Percentiles rank a stretch among this genome's conserved stretches.
phyloP scores from a whole-genome alignment of 1,140 invertebrate species.

The Belonocnema kinseyi region DNA sequence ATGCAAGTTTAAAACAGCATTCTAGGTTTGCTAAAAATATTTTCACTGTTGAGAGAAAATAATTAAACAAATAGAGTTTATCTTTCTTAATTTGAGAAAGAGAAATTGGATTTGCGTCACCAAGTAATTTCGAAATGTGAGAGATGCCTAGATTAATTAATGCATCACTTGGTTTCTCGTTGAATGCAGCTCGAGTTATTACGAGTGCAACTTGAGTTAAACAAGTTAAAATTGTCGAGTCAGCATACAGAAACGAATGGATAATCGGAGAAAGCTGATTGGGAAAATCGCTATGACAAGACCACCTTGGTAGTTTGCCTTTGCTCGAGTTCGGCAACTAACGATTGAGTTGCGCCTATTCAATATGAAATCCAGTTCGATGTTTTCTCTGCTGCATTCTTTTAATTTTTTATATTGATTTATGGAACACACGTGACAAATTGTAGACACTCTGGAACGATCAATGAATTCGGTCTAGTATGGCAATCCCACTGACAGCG shows the following conservation, averaged over 20 bases:
- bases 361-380: background rate
- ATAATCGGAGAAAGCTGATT: constrained; percentile 53
- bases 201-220: background rate
- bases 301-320: constrained; percentile 13
- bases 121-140: too few relatives aligned
- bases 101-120: too few relatives aligned
- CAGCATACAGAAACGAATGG: constrained; percentile 21
- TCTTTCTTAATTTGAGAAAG: background rate
- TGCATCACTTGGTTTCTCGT: background rate
- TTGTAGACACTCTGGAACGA: background rate
- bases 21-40: too few relatives aligned
- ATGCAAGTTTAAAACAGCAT: too few relatives aligned
- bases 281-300: constrained; percentile 42
- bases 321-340: constrained; percentile 22
- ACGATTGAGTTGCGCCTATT: background rate
- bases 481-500: background rate
- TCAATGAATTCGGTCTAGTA: background rate
- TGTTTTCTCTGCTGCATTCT: background rate
- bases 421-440: background rate
- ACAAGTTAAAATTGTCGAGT: constrained; percentile 19
- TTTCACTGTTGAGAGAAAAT: too few relatives aligned
- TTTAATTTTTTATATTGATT: constrained; percentile 13
- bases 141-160: too few relatives aligned
- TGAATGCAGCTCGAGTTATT: background rate
- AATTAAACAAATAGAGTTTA: background rate